A percentile compares a stretch with the other conserved stretches of the same genome.
Evolutionary conservation across 2,797 vertebrate species (phyloP).

Genomic region (Gallinago stenura): DNA sequence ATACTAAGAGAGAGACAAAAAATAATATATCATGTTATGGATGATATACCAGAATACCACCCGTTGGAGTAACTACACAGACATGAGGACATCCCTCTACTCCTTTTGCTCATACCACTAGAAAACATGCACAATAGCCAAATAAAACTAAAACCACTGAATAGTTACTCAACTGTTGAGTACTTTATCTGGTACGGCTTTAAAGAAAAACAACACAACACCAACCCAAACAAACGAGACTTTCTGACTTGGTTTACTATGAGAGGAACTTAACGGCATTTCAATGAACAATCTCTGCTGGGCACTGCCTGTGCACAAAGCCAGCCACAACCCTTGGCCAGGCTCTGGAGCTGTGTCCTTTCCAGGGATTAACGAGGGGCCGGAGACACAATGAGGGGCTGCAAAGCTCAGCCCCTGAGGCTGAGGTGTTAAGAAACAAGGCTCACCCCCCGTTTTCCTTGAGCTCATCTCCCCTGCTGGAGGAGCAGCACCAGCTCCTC

Average conservation of each 20-base stretch:
- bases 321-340: neutral
- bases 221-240: neutral
- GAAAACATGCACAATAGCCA: neutral
- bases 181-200: neutral
- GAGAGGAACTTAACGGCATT: neutral
- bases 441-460: no score
- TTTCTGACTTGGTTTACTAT: neutral
- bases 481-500: neutral
- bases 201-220: neutral
- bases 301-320: neutral
- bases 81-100: rapidly evolving
- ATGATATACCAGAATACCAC: neutral
- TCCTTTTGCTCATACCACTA: neutral
- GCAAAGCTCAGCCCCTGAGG: rapidly evolving
- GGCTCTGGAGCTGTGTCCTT: neutral
- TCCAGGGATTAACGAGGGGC: neutral
- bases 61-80: neutral
- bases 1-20: neutral
- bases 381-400: neutral
- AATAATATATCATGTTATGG: neutral
- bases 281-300: neutral
- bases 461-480: neutral
- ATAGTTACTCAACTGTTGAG: neutral
- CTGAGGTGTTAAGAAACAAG: neutral
- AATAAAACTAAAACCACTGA: neutral